A percentile compares a stretch with the other conserved stretches of the same genome.
Evolutionary conservation across 1,140 invertebrate species (phyloP).

Genomic region (Drosophila biarmipes): DNA sequence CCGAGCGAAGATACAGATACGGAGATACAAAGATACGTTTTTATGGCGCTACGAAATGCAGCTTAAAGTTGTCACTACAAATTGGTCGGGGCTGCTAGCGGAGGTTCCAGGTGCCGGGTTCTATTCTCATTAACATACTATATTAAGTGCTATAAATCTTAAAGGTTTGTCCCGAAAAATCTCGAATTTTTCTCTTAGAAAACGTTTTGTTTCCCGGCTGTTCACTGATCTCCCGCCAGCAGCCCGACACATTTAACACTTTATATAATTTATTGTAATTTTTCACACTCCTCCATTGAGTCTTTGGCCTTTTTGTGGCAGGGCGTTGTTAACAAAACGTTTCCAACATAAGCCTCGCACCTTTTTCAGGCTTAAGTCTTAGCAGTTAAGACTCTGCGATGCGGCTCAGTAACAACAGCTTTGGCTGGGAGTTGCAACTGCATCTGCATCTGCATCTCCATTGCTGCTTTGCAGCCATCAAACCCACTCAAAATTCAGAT

Average conservation of each 20-base stretch:
- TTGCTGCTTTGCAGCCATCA: slow-evolving; percentile 59
- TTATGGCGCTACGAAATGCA: slow-evolving; percentile 71
- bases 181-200: slow-evolving; percentile 22
- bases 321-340: slow-evolving; percentile 78
- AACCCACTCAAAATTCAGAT: slow-evolving; percentile 74
- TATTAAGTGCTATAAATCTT: slow-evolving; percentile 75
- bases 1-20: slow-evolving; percentile 33
- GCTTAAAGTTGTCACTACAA: slow-evolving; percentile 79
- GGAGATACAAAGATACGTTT: slow-evolving; percentile 49
- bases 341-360: slow-evolving; percentile 78
- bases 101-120: slow-evolving; percentile 8
- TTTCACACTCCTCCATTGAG: slow-evolving; percentile 35
- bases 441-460: slow-evolving; percentile 50
- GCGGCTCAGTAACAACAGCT: slow-evolving; percentile 23
- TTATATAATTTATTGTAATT: slow-evolving; percentile 83
- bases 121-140: slow-evolving; percentile 52
- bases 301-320: slow-evolving; percentile 34
- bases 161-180: slow-evolving; percentile 45
- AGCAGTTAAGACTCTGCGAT: slow-evolving; percentile 30
- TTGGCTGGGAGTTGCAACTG: slow-evolving; percentile 11
- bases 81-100: slow-evolving; percentile 55
- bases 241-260: slow-evolving; percentile 73
- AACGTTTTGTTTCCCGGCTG: slow-evolving; percentile 61
- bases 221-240: slow-evolving; percentile 37
- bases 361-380: slow-evolving; percentile 26